phyloP scores from a whole-genome alignment of 2,797 vertebrate species.

The Sebastes trivittatus region DNA sequence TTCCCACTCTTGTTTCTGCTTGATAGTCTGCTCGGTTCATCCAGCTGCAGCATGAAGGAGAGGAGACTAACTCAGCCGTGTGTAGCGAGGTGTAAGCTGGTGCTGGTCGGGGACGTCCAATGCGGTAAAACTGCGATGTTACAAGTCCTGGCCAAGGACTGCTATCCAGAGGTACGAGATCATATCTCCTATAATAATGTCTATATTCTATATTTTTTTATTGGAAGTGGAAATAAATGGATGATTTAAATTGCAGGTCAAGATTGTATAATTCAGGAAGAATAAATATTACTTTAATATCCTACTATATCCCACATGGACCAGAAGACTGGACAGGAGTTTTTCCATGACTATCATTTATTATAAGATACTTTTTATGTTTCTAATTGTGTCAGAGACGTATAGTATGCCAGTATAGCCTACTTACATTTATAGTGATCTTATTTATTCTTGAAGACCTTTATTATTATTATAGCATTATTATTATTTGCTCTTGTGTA shows the following conservation, averaged over 20 bases:
- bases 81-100: slow-evolving; percentile 92
- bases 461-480: neutral
- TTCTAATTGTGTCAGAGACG: neutral
- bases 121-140: slow-evolving; percentile 98
- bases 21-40: neutral
- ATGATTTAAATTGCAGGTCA: neutral
- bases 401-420: neutral
- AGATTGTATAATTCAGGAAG: neutral
- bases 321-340: neutral
- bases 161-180: slow-evolving; percentile 93
- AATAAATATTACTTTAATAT: neutral
- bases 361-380: neutral
- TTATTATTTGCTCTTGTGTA: neutral
- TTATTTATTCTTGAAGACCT: neutral
- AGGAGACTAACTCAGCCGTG: slow-evolving; percentile 86
- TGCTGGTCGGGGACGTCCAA: slow-evolving; percentile 95
- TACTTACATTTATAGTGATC: neutral
- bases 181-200: neutral
- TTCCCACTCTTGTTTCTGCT: neutral
- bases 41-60: slow-evolving; percentile 86
- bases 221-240: neutral
- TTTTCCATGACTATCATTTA: neutral
- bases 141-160: slow-evolving; percentile 95
- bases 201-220: neutral
- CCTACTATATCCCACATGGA: neutral